Percentiles rank a stretch among this genome's conserved stretches.
phyloP scores from a whole-genome alignment of 2,113 vertebrate genomes.

The Actenoides hombroni region DNA sequence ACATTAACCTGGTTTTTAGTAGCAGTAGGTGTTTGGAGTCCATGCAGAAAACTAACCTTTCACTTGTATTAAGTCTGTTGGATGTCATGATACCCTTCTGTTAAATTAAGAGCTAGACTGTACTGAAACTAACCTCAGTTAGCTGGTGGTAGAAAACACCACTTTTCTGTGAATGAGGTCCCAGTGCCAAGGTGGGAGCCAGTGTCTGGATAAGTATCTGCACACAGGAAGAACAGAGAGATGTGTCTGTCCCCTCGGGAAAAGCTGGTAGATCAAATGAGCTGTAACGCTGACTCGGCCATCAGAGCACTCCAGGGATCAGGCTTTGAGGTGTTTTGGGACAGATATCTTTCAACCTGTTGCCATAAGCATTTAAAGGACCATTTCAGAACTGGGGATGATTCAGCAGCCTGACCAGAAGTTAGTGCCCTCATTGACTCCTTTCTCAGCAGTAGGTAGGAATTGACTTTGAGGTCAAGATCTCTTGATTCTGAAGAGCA shows the following conservation, averaged over 20 bases:
- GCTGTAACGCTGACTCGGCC: not conserved
- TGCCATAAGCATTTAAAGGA: not conserved
- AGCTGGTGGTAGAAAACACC: not conserved
- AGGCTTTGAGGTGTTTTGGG: not conserved
- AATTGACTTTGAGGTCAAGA: not conserved
- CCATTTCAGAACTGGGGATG: not conserved
- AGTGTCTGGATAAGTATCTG: not conserved
- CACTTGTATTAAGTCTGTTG: not conserved
- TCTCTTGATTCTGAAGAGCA: not conserved
- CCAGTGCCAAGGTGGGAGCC: not conserved
- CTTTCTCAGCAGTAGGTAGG: not conserved
- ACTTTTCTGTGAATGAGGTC: not conserved
- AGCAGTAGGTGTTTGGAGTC: not conserved
- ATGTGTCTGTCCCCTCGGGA: not conserved
- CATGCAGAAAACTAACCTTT: not conserved
- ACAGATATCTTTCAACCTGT: not conserved
- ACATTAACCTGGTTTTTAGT: not conserved
- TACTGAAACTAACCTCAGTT: not conserved
- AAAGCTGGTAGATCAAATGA: not conserved
- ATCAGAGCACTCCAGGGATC: not conserved
- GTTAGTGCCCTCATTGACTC: not conserved
- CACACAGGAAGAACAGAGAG: fast-evolving
- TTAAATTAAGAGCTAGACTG: not conserved
- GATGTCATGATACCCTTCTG: not conserved
- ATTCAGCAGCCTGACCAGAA: not conserved